These are phyloP conservation scores for Diplosoma virens DNA, from an alignment of 23 tunicate species.

Conservation along the genomic window DNA sequence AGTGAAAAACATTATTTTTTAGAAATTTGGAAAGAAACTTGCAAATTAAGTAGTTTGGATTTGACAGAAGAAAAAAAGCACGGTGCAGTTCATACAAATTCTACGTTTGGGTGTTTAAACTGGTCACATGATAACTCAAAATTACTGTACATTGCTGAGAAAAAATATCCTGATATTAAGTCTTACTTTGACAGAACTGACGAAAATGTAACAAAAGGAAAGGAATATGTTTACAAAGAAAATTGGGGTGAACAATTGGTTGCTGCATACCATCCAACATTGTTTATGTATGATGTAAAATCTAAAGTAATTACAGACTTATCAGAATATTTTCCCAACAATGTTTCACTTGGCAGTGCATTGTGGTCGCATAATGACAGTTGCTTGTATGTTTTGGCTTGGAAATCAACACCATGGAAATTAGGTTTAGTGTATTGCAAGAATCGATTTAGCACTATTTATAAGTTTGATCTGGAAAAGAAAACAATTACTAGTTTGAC, in stretches of 20 bases:
- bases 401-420: slow-evolving; percentile 60
- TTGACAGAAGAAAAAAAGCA: slow-evolving; percentile 62
- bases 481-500: slow-evolving; percentile 12
- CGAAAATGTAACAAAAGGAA: slow-evolving; percentile 19
- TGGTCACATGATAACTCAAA: slow-evolving; percentile 65
- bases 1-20: slow-evolving; percentile 47
- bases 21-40: slow-evolving; percentile 62
- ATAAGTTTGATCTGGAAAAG: slow-evolving; percentile 16
- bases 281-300: slow-evolving; percentile 60
- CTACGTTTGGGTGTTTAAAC: slow-evolving; percentile 69
- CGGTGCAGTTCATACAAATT: slow-evolving; percentile 61
- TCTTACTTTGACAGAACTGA: slow-evolving; percentile 35
- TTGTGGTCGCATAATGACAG: slow-evolving; percentile 58
- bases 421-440: slow-evolving; percentile 79
- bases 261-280: slow-evolving; percentile 41
- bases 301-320: slow-evolving; percentile 22
- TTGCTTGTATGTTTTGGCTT: slow-evolving; percentile 46
- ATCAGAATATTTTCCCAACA: slow-evolving; percentile 29
- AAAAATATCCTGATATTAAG: slow-evolving; percentile 32
- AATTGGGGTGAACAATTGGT: slow-evolving; percentile 88
- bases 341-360: slow-evolving; percentile 42
- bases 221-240: slow-evolving; percentile 46
- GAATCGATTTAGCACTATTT: slow-evolving; percentile 57
- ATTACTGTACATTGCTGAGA: slow-evolving; percentile 70
- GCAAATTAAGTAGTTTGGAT: slow-evolving; percentile 33